Evolutionary conservation across 2,797 vertebrate species (phyloP), one percentile per base, ranked within the genome.

Genomic region (Melanogrammus aeglefinus): DNA sequence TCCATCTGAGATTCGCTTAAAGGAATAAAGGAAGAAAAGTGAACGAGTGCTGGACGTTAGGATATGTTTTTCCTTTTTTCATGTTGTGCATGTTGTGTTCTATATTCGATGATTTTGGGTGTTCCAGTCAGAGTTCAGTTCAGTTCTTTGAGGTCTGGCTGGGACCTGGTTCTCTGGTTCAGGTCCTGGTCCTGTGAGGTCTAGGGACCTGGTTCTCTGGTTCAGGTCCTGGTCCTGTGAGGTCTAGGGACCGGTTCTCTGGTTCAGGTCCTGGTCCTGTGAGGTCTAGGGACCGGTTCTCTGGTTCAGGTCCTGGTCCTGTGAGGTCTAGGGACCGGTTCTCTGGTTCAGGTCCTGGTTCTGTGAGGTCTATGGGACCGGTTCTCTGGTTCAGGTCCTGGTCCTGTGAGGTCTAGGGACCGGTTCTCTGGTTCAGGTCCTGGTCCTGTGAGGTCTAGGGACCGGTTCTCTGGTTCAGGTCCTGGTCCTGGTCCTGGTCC

Each of bases 61-160:
- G 21, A n/a, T 63, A 27, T 27, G 27, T 69, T 69, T 27, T 12
- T 27, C n/a, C 24, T 69, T 27, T 27, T 69, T 10, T 13, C 63
- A 27, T 69, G 13, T 12, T 12, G n/a, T 27, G 63, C 9, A 4
- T 69, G 63, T 69, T 27, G 63, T 27, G 63, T 69, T 27, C 8
- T 69, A 24, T 13, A 27, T 24, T 27, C 12, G 24, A 27, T 24
- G 24, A 9, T 69, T 69, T 63, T 3, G 21, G 57, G 24, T 24
- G 57, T n/a, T 24, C n/a, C n/a, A 24, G 87, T 8, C n/a, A 24
- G 87, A 84, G 86, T 76, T 78, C 76, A 81, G 78, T 36, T 36
- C 35, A 36, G 35, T 36, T 36, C 35, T 36, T 36, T 36, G 35
- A 36, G 35, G 35, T 36, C 35, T 36, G 6, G 35, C 35, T 36